Percentiles rank a stretch among this genome's conserved stretches.
Evolutionary conservation across 2,888 invertebrate genomes (phyloP).

Genomic region (Carabus problematicus): DNA sequence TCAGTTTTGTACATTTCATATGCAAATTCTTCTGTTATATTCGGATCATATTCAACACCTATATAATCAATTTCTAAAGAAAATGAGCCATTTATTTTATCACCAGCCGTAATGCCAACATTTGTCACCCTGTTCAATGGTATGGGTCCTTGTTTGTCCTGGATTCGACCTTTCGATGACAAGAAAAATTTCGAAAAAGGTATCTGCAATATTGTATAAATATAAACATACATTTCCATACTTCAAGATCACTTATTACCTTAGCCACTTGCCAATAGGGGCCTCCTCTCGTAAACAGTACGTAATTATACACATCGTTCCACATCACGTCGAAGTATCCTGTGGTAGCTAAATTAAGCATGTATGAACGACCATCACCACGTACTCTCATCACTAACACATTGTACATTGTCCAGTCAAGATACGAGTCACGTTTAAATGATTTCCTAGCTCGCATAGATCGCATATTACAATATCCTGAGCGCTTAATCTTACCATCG

Average conservation of each 20-base stretch:
- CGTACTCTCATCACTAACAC: constrained; percentile 79
- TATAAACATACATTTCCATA: constrained; percentile 32
- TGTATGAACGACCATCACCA: constrained; percentile 93
- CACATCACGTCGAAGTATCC: constrained; percentile 85
- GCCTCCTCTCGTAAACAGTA: constrained; percentile 92
- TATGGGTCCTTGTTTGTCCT: constrained; percentile 78
- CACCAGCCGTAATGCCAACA: constrained; percentile 84
- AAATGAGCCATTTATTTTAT: constrained; percentile 84
- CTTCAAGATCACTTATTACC: constrained; percentile 60
- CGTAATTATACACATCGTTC: constrained; percentile 87
- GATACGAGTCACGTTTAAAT: constrained; percentile 74
- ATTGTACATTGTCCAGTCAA: constrained; percentile 82
- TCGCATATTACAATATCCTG: constrained; percentile 85
- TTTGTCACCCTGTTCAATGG: constrained; percentile 69
- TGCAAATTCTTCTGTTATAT: constrained; percentile 83
- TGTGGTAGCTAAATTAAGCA: constrained; percentile 78
- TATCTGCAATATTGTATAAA: constrained; percentile 68
- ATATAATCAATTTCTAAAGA: constrained; percentile 92
- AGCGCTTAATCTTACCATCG: constrained; percentile 78
- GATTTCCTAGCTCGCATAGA: constrained; percentile 77
- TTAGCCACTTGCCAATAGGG: constrained; percentile 97
- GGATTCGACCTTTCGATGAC: constrained; percentile 82
- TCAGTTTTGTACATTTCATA: constrained; percentile 89
- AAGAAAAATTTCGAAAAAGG: constrained; percentile 93
- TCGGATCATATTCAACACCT: constrained; percentile 82